phyloP scores from a whole-genome alignment of 2,113 vertebrate genomes.

The Thomomys bottae region DNA sequence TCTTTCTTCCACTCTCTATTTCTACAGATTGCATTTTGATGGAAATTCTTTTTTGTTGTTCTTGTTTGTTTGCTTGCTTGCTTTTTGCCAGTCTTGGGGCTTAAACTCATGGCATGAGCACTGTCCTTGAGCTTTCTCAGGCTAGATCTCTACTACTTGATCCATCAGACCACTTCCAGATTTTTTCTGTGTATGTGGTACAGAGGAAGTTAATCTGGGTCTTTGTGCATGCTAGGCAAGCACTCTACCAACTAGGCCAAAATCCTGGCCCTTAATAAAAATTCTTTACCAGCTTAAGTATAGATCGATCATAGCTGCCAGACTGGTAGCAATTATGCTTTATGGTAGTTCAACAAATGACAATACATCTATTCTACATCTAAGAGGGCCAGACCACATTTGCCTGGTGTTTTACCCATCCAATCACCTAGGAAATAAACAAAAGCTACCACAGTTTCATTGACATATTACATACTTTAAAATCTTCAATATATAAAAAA shows the following conservation, averaged over 20 bases:
- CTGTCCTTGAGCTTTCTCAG: too few species aligned
- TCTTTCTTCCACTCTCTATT: neutral
- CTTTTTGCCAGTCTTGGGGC: too few species aligned
- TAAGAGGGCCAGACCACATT: neutral
- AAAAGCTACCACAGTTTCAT: neutral
- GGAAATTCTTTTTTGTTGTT: conserved; percentile 48
- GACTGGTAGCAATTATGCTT: neutral
- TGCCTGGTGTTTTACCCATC: neutral
- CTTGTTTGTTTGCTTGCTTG: too few species aligned
- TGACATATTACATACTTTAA: neutral
- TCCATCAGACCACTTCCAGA: too few species aligned
- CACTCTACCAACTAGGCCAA: too few species aligned
- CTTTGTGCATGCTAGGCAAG: too few species aligned
- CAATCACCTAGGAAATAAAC: neutral
- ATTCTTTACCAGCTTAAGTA: neutral
- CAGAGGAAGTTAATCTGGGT: too few species aligned
- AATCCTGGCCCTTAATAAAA: too few species aligned
- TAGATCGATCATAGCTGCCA: neutral
- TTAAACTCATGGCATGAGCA: too few species aligned
- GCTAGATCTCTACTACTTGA: too few species aligned
- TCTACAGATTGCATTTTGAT: neutral
- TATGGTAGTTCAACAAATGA: neutral
- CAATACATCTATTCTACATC: neutral
- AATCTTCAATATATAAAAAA: neutral
- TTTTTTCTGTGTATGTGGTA: too few species aligned